These are phyloP conservation scores for Ammodytes marinus DNA, from an alignment of 2,113 vertebrate genomes.

Conservation along the genomic window DNA sequence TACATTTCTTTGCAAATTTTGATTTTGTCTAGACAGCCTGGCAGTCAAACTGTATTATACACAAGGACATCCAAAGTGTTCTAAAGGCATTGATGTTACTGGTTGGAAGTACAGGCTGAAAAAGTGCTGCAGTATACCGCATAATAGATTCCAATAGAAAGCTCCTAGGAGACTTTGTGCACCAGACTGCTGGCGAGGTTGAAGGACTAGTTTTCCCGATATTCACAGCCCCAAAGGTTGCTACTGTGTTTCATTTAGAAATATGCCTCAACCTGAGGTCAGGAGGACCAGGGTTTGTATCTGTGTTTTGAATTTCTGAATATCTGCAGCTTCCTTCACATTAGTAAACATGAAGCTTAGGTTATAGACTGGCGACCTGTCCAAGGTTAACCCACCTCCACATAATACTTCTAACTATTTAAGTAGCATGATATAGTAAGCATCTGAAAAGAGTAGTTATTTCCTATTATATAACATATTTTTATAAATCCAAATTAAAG, in stretches of 20 bases:
- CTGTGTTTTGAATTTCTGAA: not conserved
- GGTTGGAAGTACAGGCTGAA: constrained; percentile 41
- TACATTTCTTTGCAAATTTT: constrained; percentile 59
- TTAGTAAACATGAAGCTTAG: not conserved
- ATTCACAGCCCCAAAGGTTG: constrained; percentile 12
- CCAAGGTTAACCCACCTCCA: not conserved
- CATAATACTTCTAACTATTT: too few species aligned
- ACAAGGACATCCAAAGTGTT: constrained; percentile 53
- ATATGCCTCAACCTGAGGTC: constrained; percentile 28
- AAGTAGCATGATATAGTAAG: too few species aligned
- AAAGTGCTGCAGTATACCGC: constrained; percentile 32
- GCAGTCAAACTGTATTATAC: constrained; percentile 57
- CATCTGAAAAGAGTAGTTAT: too few species aligned
- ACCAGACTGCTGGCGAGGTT: constrained; percentile 19
- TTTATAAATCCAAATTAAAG: too few species aligned
- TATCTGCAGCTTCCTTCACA: not conserved
- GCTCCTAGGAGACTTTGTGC: constrained; percentile 10
- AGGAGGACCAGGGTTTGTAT: not conserved
- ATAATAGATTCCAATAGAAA: constrained; percentile 49
- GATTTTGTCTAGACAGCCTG: constrained; percentile 52
- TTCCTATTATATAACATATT: too few species aligned
- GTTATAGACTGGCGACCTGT: not conserved
- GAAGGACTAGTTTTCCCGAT: constrained; percentile 24
- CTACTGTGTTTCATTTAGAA: constrained; percentile 9
- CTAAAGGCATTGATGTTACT: constrained; percentile 59